Percentiles rank a stretch among this genome's conserved stretches.
Evolutionary conservation across 23 tunicate species (phyloP).

Genomic region (Ascidia mentula): DNA sequence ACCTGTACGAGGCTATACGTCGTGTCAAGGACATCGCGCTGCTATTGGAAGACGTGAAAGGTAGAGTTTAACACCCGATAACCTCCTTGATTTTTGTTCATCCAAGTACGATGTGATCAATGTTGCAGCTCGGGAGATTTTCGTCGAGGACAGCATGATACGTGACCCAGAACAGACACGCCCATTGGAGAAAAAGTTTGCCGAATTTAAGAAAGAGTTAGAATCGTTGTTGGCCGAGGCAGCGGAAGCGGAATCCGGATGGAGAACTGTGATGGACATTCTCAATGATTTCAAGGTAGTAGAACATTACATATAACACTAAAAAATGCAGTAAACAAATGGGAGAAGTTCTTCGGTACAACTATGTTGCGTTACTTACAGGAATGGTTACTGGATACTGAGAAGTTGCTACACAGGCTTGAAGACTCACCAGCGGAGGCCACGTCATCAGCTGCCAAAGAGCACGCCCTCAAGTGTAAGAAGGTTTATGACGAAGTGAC

Average conservation of each 20-base stretch:
- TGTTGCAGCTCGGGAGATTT: slow-evolving; percentile 29
- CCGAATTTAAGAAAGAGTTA: slow-evolving; percentile 32
- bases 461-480: slow-evolving; percentile 43
- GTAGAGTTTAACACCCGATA: not conserved
- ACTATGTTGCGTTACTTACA: not conserved
- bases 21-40: slow-evolving; percentile 48
- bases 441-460: slow-evolving; percentile 36
- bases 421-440: slow-evolving; percentile 52
- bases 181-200: slow-evolving; percentile 32
- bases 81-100: not conserved
- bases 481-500: slow-evolving; percentile 46
- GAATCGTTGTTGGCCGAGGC: slow-evolving; percentile 36
- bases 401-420: slow-evolving; percentile 21
- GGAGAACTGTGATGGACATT: slow-evolving; percentile 32
- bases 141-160: slow-evolving; percentile 29
- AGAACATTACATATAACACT: not conserved
- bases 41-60: slow-evolving; percentile 57
- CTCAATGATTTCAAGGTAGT: slow-evolving; percentile 50
- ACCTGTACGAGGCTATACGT: slow-evolving; percentile 50
- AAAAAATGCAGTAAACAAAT: too few relatives aligned
- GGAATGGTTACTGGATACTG: slow-evolving; percentile 47
- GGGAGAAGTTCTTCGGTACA: too few relatives aligned
- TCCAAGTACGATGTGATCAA: not conserved
- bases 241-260: slow-evolving; percentile 32
- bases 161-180: slow-evolving; percentile 23